Evolutionary conservation across 2,797 vertebrate genomes (phyloP), one percentile per base, ranked within the genome.

Genomic region (Tenualosa thibaudeaui): DNA sequence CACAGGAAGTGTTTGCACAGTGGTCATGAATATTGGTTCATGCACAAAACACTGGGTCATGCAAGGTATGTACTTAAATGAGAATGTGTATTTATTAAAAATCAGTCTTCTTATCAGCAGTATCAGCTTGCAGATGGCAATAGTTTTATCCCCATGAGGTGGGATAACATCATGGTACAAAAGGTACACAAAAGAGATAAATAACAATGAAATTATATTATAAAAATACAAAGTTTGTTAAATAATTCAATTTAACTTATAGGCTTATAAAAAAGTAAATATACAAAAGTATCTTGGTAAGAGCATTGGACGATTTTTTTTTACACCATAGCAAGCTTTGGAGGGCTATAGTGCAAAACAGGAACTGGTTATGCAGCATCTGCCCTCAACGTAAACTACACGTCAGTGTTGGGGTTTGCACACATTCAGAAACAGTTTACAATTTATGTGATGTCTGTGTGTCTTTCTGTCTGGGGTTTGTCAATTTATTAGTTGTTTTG

Each of bases 161-260:
- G 71, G 71, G 40, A 78, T 43, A 46, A 19, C 71, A 78, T 17
- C 37, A 78, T n/a, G 40, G 71, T 78, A 78, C 71, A 78, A 54
- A 81, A 81, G 43, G 13, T 85, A 51, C 19, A 24, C 71, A 81
- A 43, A 71, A 82, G 82, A 71, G 81, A 86, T 83, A 83, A 86
- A 83, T 81, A 83, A 86, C 40, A 78, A 81, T 37, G 60, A 68
- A 82, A 78, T 78, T 78, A 82, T 26, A 22, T 85, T 37, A 43
- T 49, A n/a, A 82, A 81, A 65, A 65, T 60, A 51, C 58, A 83
- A 60, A 83, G 58, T 49, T 88, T 58, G 86, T 84, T 88, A 88
- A 88, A 88, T 88, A 86, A 86, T 56, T 82, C 83, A 26, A 43
- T 71, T 86, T 88, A 85, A 88, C 84, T 51, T 88, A 88, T 26